Evolutionary conservation across 2,113 vertebrate species (phyloP), one percentile per base, ranked within the genome.

Genomic region (Aplodontia rufa): DNA sequence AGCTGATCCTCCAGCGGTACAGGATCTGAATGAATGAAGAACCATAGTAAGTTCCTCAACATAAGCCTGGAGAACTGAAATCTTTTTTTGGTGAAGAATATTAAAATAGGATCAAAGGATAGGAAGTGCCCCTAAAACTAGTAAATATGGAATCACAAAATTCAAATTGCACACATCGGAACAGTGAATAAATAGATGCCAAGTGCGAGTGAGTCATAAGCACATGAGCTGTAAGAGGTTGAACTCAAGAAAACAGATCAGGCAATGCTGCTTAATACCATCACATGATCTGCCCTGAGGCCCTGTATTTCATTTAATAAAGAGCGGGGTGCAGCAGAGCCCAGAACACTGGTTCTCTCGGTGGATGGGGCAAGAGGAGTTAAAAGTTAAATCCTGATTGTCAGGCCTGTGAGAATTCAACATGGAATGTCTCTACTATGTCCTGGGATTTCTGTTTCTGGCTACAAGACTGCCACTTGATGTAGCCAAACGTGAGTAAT

Each of bases 251-350:
- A 96, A 97, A 96, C 95, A 95, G 98, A 98, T 98, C 98, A 99
- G 98, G 98, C 98, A 98, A 82, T 82, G 96, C 98, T 98, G 96
- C 98, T 98, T 98, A 98, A 98, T 98, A 79, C 97, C 96, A 97
- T 99, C 99, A 99, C 99, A 99, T 99, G 99, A 99, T 98, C 97
- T 94, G 95, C 97, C 98, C 98, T 1, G 91, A 88, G 98, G 98
- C 97, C 97, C 97, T 93, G 96, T 89, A 97, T 98, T 98, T 98
- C 98, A 98, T 94, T 78, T 90, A 95, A 94, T 89, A 94, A 93
- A 90, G 81, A 95, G 95, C 7, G 79, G 86, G 97, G 96, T 12
- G 3, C 35, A 13, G 51, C 13, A 2, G 82, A 83, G 45, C 40
- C 93, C 26, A 7, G 95, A 97, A 35, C 83, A 75, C 58, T 87